Conservation (phyloP, 1,140 invertebrate genomes). For the Phenacoccus solenopsis region DNA sequence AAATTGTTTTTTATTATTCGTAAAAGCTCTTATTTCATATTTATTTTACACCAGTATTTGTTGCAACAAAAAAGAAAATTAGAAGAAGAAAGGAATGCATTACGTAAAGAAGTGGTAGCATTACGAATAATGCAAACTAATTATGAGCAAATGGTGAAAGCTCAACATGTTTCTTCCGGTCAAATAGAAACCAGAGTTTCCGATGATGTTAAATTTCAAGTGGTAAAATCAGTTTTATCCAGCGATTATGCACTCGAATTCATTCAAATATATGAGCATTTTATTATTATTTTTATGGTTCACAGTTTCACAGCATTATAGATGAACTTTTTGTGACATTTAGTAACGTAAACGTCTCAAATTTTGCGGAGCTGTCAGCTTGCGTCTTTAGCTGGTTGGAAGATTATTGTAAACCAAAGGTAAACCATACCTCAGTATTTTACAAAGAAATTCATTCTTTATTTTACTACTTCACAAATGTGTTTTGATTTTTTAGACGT, state of each 20-base stretch:
- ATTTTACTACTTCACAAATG: not conserved
- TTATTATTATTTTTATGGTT: too few species aligned
- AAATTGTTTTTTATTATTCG: not conserved
- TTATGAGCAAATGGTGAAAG: constrained; percentile 92
- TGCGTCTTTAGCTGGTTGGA: constrained; percentile 93
- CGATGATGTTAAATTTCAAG: constrained; percentile 91
- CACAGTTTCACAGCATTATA: constrained; percentile 87
- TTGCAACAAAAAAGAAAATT: constrained; percentile 85
- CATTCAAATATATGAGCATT: constrained; percentile 20
- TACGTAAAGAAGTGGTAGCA: constrained; percentile 91
- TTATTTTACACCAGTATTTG: constrained; percentile 52
- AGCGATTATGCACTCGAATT: constrained; percentile 10
- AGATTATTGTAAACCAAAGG: constrained; percentile 89
- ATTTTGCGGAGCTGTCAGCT: constrained; percentile 83
- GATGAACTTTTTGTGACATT: constrained; percentile 86
- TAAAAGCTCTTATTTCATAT: not conserved
- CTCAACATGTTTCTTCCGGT: constrained; percentile 82
- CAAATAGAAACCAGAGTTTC: constrained; percentile 74
- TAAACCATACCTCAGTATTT: constrained; percentile 5
- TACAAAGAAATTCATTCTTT: not conserved
- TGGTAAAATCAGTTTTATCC: constrained; percentile 46
- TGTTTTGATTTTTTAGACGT: constrained; percentile 23
- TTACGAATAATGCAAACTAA: constrained; percentile 85
- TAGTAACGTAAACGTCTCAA: constrained; percentile 71
- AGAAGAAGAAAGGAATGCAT: constrained; percentile 77